Conservation (phyloP, 2,888 invertebrate genomes). For the Syritta pipiens region DNA sequence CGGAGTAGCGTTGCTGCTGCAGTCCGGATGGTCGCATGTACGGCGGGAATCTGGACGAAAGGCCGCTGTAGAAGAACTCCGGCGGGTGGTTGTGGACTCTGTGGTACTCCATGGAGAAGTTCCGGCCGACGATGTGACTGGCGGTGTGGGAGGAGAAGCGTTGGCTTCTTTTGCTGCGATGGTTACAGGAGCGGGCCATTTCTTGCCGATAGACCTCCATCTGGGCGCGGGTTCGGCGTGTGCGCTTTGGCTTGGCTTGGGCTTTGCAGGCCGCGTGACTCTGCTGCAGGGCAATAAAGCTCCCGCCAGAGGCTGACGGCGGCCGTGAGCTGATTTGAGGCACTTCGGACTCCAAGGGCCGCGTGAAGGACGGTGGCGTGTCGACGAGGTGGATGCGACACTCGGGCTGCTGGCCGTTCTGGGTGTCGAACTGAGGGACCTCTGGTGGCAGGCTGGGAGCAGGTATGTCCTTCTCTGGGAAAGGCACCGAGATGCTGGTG, state of each 20-base stretch:
- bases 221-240: constrained; percentile 29
- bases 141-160: not conserved
- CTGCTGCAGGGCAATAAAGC: not conserved
- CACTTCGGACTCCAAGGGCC: not conserved
- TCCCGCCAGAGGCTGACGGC: too few species aligned
- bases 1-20: constrained; percentile 1
- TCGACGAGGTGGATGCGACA: constrained; percentile 38
- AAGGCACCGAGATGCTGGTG: not conserved
- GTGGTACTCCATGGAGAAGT: not conserved
- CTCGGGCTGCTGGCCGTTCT: constrained; percentile 6
- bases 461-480: not conserved
- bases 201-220: constrained; percentile 28
- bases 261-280: not conserved
- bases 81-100: not conserved
- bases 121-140: not conserved
- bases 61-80: not conserved
- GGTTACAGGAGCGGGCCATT: not conserved
- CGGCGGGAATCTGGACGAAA: not conserved
- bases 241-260: constrained; percentile 19
- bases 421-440: not conserved
- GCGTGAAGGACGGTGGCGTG: constrained; percentile 43
- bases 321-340: not conserved
- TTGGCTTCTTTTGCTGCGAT: not conserved
- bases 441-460: not conserved
- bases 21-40: not conserved